Conservation (phyloP, 2,888 invertebrate species). For the Tiphia femorata region DNA sequence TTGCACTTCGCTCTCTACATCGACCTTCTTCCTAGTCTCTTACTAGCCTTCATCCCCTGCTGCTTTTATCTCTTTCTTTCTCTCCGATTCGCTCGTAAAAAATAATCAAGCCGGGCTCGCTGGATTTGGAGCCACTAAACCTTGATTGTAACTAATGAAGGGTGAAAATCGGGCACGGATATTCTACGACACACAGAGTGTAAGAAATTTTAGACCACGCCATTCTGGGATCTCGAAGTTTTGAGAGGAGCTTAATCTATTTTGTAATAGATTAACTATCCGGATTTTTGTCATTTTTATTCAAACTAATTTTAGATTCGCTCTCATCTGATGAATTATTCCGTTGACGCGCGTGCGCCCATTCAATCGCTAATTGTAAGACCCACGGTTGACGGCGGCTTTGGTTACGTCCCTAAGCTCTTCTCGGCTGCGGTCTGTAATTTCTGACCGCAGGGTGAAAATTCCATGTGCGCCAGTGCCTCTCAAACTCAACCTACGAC, state of each 20-base stretch:
- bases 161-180: slow-evolving; percentile 13
- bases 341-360: slow-evolving; percentile 33
- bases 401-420: slow-evolving; percentile 19
- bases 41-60: not conserved
- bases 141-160: slow-evolving; percentile 63
- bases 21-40: too few relatives aligned
- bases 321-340: slow-evolving; percentile 40
- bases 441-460: slow-evolving; percentile 41
- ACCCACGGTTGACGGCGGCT: too few relatives aligned
- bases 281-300: too few relatives aligned
- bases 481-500: too few relatives aligned
- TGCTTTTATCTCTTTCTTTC: slow-evolving; percentile 12
- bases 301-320: too few relatives aligned
- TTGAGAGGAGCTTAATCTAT: too few relatives aligned
- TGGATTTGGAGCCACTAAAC: slow-evolving; percentile 50
- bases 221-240: too few relatives aligned
- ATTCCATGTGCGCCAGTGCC: slow-evolving; percentile 35
- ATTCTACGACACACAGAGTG: too few relatives aligned
- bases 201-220: too few relatives aligned
- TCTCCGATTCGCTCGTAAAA: slow-evolving; percentile 64
- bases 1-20: too few relatives aligned
- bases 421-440: slow-evolving; percentile 27
- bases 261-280: too few relatives aligned
- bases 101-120: slow-evolving; percentile 62
- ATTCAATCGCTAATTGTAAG: slow-evolving; percentile 26